Conservation (phyloP, 2,888 invertebrate species). For the Acronicta leporina region DNA sequence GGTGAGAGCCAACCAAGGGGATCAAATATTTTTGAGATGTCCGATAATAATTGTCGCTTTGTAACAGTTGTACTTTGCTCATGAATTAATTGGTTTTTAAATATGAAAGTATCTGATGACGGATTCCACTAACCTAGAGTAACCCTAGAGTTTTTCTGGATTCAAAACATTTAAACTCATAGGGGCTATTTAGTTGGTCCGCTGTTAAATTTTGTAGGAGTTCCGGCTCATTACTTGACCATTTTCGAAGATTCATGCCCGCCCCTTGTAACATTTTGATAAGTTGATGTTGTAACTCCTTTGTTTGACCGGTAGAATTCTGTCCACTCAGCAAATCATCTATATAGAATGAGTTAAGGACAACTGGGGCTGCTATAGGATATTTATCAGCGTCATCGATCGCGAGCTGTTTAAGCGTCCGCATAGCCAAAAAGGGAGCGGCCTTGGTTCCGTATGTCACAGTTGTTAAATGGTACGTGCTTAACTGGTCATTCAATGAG, state of each 20-base stretch:
- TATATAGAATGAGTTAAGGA: neutral
- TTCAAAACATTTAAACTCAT: constrained; percentile 1
- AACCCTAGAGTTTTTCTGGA: neutral
- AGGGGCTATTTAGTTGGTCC: neutral
- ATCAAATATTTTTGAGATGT: too few species aligned
- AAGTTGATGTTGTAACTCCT: neutral
- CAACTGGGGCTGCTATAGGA: neutral
- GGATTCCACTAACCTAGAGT: too few species aligned
- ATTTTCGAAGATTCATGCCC: constrained; percentile 2
- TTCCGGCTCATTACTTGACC: neutral
- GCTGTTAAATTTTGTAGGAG: neutral
- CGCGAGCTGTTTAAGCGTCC: neutral
- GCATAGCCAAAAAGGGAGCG: neutral
- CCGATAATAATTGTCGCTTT: neutral
- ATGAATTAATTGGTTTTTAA: neutral
- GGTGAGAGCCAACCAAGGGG: neutral
- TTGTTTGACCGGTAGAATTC: neutral
- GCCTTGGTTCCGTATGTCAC: neutral
- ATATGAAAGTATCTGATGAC: neutral
- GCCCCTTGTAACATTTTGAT: neutral
- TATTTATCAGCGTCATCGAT: constrained; percentile 1
- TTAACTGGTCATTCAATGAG: neutral
- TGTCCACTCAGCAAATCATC: neutral
- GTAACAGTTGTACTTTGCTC: neutral
- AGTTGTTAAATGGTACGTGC: neutral